Evolutionary conservation across 1,140 invertebrate genomes (phyloP).

Genomic region (Euschistus heros): DNA sequence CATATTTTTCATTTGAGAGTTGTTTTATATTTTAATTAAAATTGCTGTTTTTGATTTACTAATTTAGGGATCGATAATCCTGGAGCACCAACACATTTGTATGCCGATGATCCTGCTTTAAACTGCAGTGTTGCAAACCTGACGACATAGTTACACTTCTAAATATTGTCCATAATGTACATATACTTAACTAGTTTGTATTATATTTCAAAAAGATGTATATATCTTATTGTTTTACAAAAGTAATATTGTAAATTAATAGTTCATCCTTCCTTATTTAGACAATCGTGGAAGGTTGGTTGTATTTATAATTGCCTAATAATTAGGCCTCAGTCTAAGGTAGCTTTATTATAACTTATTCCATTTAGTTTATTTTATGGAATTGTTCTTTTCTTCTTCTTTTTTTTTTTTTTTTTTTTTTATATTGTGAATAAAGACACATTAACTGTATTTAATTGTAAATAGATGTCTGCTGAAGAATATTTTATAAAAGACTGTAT

Average conservation of each 20-base stretch:
- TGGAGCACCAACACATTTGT: conserved; percentile 27
- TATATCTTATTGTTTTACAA: too few species aligned
- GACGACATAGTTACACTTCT: conserved; percentile 12
- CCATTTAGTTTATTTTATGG: too few species aligned
- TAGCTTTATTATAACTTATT: too few species aligned
- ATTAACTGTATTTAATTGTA: too few species aligned
- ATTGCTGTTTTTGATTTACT: neutral
- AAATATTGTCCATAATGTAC: neutral
- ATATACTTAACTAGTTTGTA: neutral
- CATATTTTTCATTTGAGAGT: neutral
- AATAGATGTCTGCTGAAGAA: too few species aligned
- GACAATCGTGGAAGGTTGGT: neutral
- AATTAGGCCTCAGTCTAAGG: conserved; percentile 1
- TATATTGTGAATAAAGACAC: too few species aligned
- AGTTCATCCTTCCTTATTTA: neutral
- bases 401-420: too few species aligned
- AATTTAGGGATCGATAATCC: conserved; percentile 27
- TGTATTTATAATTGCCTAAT: neutral
- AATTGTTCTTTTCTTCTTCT: too few species aligned
- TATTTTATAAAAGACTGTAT: too few species aligned
- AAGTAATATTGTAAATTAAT: too few species aligned
- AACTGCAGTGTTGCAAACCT: conserved; percentile 27
- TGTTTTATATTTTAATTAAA: neutral
- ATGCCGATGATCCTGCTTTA: conserved; percentile 29
- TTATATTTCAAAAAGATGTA: too few species aligned